These are phyloP conservation scores for Adelosebastes latens DNA, from an alignment of 2,797 vertebrate species.

Conservation along the genomic window DNA sequence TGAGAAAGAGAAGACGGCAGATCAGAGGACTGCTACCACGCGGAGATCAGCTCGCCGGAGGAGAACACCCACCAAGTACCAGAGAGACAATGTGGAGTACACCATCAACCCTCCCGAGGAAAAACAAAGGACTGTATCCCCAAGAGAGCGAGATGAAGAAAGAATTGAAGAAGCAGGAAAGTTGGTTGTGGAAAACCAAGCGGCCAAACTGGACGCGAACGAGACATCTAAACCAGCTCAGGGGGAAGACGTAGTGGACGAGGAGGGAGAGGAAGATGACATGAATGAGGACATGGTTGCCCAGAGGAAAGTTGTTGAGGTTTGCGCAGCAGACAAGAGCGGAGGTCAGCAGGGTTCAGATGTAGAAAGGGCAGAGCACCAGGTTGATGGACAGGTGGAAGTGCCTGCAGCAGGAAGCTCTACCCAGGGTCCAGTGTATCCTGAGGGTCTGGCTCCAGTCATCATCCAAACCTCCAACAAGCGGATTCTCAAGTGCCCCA, in stretches of 20 bases:
- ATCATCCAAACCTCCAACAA: slow-evolving; percentile 89
- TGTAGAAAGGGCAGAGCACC: slow-evolving; percentile 70
- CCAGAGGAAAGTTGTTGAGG: slow-evolving; percentile 37
- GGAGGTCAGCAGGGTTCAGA: slow-evolving; percentile 73
- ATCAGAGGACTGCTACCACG: slow-evolving; percentile 60
- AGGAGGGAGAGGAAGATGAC: slow-evolving; percentile 81
- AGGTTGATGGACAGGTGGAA: slow-evolving; percentile 74
- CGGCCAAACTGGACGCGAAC: background rate
- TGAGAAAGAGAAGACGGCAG: slow-evolving; percentile 73
- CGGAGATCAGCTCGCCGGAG: slow-evolving; percentile 88
- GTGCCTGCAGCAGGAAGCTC: slow-evolving; percentile 63
- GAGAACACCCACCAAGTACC: slow-evolving; percentile 87
- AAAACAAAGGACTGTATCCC: slow-evolving; percentile 39
- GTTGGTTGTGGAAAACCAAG: slow-evolving; percentile 47
- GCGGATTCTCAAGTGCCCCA: slow-evolving; percentile 93
- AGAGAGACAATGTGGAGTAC: slow-evolving; percentile 75
- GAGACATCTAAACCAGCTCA: slow-evolving; percentile 70
- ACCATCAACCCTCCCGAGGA: slow-evolving; percentile 54
- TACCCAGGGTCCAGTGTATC: slow-evolving; percentile 75
- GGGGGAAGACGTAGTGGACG: slow-evolving; percentile 78
- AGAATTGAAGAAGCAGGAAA: slow-evolving; percentile 75
- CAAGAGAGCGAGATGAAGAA: slow-evolving; percentile 67
- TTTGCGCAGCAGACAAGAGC: slow-evolving; percentile 39
- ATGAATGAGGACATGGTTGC: slow-evolving; percentile 69
- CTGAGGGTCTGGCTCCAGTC: slow-evolving; percentile 90